Evolutionary conservation across 2,888 invertebrate species (phyloP), one percentile per base, ranked within the genome.

Genomic region (Ligdia adustata): DNA sequence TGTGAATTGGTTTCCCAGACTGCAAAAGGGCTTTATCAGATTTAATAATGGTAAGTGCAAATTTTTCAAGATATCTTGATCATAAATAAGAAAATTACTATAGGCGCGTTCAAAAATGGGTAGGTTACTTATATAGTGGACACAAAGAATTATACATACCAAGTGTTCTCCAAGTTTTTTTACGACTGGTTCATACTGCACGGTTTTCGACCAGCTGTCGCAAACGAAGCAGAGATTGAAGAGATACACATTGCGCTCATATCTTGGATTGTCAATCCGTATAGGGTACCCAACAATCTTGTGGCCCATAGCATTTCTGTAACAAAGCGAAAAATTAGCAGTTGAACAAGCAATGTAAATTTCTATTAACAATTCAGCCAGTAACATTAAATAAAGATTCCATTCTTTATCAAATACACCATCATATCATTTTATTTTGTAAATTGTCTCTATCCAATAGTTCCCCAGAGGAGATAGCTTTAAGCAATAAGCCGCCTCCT

Each of bases 161-260:
- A 99, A 89, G 83, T 98, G 98, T 72, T 97, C 96, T 0, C 98
- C 96, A 37, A 99, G 92, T 79, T 99, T 99, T 70, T 96, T 97
- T 0, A 99, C 97, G 4, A 98, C 96, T 0, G 97, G 95, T 72
- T 99, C 98, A 80, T 98, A 98, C 69, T 97, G 97, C 1, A 96
- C 95, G 0, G 98, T 97, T 45, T 97, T 92, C 0, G 97, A 95
- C 90, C 95, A 94, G 38, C 96, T 95, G 72, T 97, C 96, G 72
- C 97, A 98, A 0, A 98, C 97, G 75, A 99, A 97, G 80, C 98
- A 98, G 16, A 98, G 83, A 85, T 99, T 99, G 87, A 99, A 99
- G 53, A 98, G 95, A 68, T 97, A 96, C n/a, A 97, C 96, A 84
- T 99, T 99, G 40, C 99, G 91, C 7, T 95, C 94, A 84, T 99